Evolutionary conservation across 2,797 vertebrate genomes (phyloP).

Genomic region (Podarcis lilfordi): DNA sequence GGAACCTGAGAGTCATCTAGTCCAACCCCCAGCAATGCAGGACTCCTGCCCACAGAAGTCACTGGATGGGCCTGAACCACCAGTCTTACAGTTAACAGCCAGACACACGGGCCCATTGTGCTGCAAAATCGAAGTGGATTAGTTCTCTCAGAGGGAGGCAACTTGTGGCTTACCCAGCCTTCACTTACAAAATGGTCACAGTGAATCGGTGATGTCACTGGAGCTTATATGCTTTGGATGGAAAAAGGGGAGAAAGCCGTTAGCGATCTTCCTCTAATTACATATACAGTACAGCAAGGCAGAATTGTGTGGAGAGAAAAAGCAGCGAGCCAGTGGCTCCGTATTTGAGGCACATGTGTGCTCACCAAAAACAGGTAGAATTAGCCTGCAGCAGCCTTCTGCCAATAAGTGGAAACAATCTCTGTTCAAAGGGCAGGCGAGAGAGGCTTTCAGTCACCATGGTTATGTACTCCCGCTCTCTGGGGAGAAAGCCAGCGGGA

Average conservation of each 20-base stretch:
- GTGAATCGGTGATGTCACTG: neutral
- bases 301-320: neutral
- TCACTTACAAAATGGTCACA: neutral
- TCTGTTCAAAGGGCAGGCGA: slow-evolving; percentile 6
- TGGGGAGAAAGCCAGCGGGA: slow-evolving; percentile 2
- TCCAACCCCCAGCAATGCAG: too few species aligned
- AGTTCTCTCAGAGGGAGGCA: neutral
- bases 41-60: too few species aligned
- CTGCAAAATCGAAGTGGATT: neutral
- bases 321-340: neutral
- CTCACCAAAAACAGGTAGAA: neutral
- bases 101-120: too few species aligned
- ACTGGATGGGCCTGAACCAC: too few species aligned
- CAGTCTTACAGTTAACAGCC: too few species aligned
- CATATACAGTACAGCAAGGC: neutral
- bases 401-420: neutral
- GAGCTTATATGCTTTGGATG: neutral
- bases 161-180: neutral
- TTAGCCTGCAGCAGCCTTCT: neutral
- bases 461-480: slow-evolving; percentile 20
- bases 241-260: neutral
- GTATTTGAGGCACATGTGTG: neutral
- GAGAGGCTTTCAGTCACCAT: slow-evolving; percentile 29
- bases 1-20: too few species aligned
- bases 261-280: neutral